Base-by-base conservation (phyloP, 2,113 vertebrate species). In the Haemorhous mexicanus region DNA sequence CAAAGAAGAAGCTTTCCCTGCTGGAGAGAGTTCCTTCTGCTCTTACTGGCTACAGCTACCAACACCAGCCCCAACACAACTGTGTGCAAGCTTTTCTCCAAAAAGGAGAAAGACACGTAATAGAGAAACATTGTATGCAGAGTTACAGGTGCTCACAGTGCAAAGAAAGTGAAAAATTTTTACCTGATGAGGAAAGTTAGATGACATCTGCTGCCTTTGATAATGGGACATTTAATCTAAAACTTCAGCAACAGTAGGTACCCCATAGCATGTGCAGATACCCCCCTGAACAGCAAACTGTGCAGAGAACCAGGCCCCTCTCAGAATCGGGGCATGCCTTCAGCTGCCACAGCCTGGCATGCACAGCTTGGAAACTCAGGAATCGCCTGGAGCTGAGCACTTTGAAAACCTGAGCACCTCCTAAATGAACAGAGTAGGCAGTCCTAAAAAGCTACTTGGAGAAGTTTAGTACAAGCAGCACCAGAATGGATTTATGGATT, bases 381-480 rank as follows among this genome's bases (percentile, higher is more conserved):
- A 78, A 81, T 28, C 56, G 22, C 44, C 6, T 7, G 33, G n/a
- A 95, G 13, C 43, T 22, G 35, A 84, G 46, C 4, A 33, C 62
- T 87, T 47, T 50, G 47, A 77, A 93, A 93, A 62, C 18, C 64
- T 67, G 72, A 85, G 19, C 64, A 50, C 15, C 44, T 80, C 56
- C 76, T 41, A 61, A 59, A 59, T 56, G 9, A 77, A 56, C 39
- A n/a, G 47, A 88, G n/a, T 24, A 95, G 44, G 46, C 22, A 73
- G 17, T 23, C 61, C 49, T 78, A 53, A 64, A 68, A 84, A 70
- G 24, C 27, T 41, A 52, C 47, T 58, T 49, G 37, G 67, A 87
- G 73, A 91, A 87, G 50, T 55, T 47, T 61, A 87, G 66, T 41
- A 28, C 26, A 62, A 91, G n/a, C n/a, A 44, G 67, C 47, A 95